Evolutionary conservation across 1,140 invertebrate species (phyloP), one percentile per base, ranked within the genome.

Genomic region (Ectropis grisescens): DNA sequence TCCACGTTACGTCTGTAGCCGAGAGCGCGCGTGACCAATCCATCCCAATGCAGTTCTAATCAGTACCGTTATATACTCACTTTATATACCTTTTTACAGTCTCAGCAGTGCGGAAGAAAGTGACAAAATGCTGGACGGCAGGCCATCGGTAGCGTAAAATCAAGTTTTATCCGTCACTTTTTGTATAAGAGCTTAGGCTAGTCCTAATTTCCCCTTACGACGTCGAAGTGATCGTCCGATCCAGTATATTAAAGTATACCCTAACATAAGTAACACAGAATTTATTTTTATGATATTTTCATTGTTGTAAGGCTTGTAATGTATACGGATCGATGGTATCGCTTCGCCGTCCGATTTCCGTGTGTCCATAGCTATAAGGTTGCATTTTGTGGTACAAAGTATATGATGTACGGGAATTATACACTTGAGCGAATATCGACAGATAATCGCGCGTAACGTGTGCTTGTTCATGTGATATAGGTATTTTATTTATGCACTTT

Each of bases 91-190:
- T n/a, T 19, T 19, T 84, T 84, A 31, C 65, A 83, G 82, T 55
- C 54, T 82, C 60, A 86, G 87, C 64, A 87, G 85, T 43, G 84
- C 84, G 7, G 88, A 89, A 56, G 87, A 89, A 56, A 86, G 86
- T 43, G 88, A 89, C 57, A 84, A 87, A 38, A 88, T 89, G 87
- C 54, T 89, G 24, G 88, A 88, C 45, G 84, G 85, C 7, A 85
- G 88, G 53, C 88, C 88, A 12, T 80, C 87, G 12, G 87, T 90
- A 41, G 87, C 88, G 35, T 83, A 76, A 83, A 78, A 84, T 58
- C 35, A 78, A 75, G 47, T 81, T 79, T 84, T 29, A 29, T 37
- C 15, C 13, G 14, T 29, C 22, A 13, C 27, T 38, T 16, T 29
- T 33, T 41, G 26, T 33, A 31, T 29, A 26, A 33, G 44, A 47